Conservation (phyloP, 2,888 invertebrate genomes). For the Troides aeacus region DNA sequence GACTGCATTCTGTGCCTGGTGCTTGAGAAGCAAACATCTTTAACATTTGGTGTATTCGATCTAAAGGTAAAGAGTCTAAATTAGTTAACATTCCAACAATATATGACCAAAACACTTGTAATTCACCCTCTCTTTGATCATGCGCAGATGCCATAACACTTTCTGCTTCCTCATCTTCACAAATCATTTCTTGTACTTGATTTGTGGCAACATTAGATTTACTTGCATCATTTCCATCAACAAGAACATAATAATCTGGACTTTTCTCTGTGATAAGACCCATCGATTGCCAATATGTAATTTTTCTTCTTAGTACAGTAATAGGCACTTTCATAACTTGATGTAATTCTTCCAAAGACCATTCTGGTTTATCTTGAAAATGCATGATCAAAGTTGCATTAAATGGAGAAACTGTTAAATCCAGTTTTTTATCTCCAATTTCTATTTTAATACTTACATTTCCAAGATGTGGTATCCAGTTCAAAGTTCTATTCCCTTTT, state of each 20-base stretch:
- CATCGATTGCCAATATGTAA: conserved; percentile 97
- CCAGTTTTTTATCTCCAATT: conserved; percentile 88
- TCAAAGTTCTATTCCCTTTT: conserved; percentile 94
- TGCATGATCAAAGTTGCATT: conserved; percentile 97
- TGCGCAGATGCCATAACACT: conserved; percentile 97
- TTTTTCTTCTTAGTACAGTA: conserved; percentile 90
- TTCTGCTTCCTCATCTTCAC: conserved; percentile 94
- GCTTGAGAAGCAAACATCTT: conserved; percentile 98
- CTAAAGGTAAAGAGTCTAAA: conserved; percentile 93
- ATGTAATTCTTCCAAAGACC: conserved; percentile 93
- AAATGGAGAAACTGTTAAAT: conserved; percentile 93
- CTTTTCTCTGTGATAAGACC: conserved; percentile 89
- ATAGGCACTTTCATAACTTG: conserved; percentile 92
- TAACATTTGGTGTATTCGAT: conserved; percentile 96
- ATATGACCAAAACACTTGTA: conserved; percentile 97
- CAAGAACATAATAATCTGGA: conserved; percentile 86
- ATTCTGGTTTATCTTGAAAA: conserved; percentile 92
- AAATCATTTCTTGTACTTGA: conserved; percentile 83
- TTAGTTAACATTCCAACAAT: conserved; percentile 98
- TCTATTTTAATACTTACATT: conserved; percentile 95
- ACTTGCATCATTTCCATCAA: conserved; percentile 82
- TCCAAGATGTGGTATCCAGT: conserved; percentile 96
- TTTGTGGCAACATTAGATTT: conserved; percentile 78
- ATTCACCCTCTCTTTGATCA: conserved; percentile 95
- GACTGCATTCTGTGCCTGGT: conserved; percentile 92